Base-by-base conservation (phyloP, 2,797 vertebrate species). In the Heteromormyrus szaboi region DNA sequence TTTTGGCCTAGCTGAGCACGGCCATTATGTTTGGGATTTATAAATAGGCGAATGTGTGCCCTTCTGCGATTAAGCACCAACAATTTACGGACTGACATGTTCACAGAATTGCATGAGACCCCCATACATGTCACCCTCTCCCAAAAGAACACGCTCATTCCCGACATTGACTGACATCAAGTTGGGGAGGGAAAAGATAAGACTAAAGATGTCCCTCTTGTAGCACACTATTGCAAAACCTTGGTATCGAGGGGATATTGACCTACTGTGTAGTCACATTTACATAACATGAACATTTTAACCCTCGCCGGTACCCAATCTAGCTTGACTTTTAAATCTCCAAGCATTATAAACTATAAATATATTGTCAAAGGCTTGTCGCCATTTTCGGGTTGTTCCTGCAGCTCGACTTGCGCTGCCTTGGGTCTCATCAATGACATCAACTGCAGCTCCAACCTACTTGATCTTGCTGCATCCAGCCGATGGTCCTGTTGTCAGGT, bases 11-110 rank as follows among this genome's bases (percentile, higher is more conserved):
- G 85, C 89, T 92, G 90, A 89, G 86, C n/a, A 5, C 19, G 89
- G 37, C 29, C 88, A 50, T 88, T 89, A 87, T 85, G 89, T 87
- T 93, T 92, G 72, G 91, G 91, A 89, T 88, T 85, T 86, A 92
- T 84, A 91, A 93, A 92, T 79, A 65, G 87, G 33, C 81, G 14
- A 53, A 91, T 92, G 91, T 91, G 88, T 68, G 44, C 72, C 87
- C 90, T 88, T 59, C 0, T 89, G 90, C 91, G 89, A 91, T 88
- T 92, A 86, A 83, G 86, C 86, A 22, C 6, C 50, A 14, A 56
- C 88, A 86, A 88, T 90, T 87, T 91, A 92, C 85, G 90, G 89
- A 92, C 89, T 92, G 92, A 88, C 91, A 87, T 90, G 87, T 93
- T 90, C 89, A 86, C 88, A 90, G 91, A 92, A 92, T 91, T 48